These are phyloP conservation scores for Iselma pallidipennis DNA, from an alignment of 2,888 invertebrate genomes.

Conservation along the genomic window DNA sequence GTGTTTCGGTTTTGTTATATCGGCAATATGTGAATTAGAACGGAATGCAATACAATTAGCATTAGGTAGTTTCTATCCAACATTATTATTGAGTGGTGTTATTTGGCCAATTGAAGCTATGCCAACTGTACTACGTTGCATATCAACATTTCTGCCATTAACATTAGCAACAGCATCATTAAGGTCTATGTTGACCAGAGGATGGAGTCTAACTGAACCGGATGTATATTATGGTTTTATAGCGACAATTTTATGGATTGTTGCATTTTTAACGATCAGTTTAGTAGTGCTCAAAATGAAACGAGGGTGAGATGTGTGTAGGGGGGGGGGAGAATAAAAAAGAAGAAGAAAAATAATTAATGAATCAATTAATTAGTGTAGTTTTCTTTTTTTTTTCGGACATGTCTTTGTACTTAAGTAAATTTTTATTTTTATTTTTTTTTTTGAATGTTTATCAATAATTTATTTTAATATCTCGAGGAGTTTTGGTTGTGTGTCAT, in stretches of 20 bases:
- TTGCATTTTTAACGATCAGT: constrained; percentile 78
- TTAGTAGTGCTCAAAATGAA: constrained; percentile 80
- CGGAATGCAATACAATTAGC: constrained; percentile 92
- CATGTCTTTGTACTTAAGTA: constrained; percentile 6
- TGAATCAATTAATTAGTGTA: not conserved
- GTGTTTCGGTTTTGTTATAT: constrained; percentile 95
- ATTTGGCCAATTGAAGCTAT: constrained; percentile 98
- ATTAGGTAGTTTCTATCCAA: constrained; percentile 93
- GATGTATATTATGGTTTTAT: constrained; percentile 89
- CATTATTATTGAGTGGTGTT: constrained; percentile 87
- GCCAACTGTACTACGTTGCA: constrained; percentile 78
- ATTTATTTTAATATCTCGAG: no score
- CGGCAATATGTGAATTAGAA: constrained; percentile 89
- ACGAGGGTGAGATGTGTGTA: constrained; percentile 45
- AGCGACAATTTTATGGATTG: constrained; percentile 84
- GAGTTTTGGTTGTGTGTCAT: constrained; percentile 13
- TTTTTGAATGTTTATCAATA: not conserved
- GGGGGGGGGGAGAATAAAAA: not conserved
- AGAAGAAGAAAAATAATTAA: not conserved
- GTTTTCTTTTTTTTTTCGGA: not conserved
- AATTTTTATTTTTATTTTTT: not conserved
- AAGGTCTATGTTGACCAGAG: constrained; percentile 83
- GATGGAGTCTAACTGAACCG: constrained; percentile 80
- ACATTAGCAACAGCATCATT: constrained; percentile 93
- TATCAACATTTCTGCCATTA: constrained; percentile 81